Base-by-base conservation (phyloP, 2,888 invertebrate genomes). In the Hemicrepidius hirtus region DNA sequence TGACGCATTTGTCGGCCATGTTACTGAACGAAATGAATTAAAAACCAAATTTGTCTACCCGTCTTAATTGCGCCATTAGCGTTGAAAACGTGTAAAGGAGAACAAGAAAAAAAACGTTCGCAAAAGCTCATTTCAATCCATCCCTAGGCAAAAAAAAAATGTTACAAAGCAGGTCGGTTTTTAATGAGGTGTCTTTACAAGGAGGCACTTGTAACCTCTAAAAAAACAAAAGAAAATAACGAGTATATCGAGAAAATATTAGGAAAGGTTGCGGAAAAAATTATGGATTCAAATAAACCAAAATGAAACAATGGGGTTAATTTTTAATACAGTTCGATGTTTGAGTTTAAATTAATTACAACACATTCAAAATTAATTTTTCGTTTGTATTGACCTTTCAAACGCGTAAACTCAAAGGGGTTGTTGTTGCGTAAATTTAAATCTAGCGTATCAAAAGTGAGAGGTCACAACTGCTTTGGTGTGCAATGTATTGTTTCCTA, bases 51-150 rank as follows among this genome's bases (percentile, higher is more conserved):
- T 57, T 57, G 57, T 57, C 37, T 57, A 37, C 57, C 20, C 35
- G 37, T 57, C 57, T 57, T 57, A 57, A 57, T 57, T 57, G 57
- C 35, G n/a, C 57, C 57, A 57, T 57, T 57, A 57, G 35, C 37
- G 57, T 7, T 37, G 57, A 37, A 50, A 57, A 57, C 37, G 37
- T 57, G 57, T 21, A 57, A 37, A 57, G 21, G 57, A 37, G 37
- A 57, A 20, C 35, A 57, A 20, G 57, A 57, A 57, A 57, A 37
- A 37, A 18, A 44, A 57, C 37, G 37, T 32, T 20, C 13, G 20
- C 20, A 37, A 37, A 57, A 40, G 37, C 37, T 32, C 37, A 37
- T 57, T 37, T 40, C 18, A 57, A 37, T n/a, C 57, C 16, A 53
- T 53, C 28, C n/a, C 21, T n/a, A 28, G 21, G 53, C 28, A 53